Evolutionary conservation across 2,888 invertebrate genomes (phyloP).

Genomic region (Bombylius discolor): DNA sequence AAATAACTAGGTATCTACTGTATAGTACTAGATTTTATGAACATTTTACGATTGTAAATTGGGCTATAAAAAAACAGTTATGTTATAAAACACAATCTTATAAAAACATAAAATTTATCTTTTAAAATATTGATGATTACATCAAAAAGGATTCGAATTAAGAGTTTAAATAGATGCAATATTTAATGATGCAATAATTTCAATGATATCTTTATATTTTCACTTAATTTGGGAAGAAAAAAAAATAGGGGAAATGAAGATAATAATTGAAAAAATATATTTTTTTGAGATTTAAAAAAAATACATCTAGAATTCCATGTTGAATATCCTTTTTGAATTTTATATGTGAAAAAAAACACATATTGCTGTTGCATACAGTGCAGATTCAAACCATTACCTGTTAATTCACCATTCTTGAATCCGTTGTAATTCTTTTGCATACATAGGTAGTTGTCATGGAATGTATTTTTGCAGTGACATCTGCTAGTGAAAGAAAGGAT

Average conservation of each 20-base stretch:
- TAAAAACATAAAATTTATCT: background rate
- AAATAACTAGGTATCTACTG: background rate
- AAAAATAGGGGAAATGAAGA: no score
- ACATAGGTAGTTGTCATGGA: background rate
- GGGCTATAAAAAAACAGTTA: conserved; percentile 5
- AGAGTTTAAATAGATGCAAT: no score
- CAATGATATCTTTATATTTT: no score
- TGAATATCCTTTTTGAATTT: no score
- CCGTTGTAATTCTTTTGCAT: no score
- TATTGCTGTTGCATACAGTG: no score
- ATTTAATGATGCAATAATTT: no score
- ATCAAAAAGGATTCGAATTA: background rate
- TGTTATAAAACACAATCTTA: background rate
- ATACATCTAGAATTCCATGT: no score
- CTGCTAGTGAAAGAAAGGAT: background rate
- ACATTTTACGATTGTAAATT: conserved; percentile 11
- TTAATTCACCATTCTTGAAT: background rate
- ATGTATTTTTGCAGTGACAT: background rate
- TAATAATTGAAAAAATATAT: no score
- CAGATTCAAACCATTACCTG: background rate
- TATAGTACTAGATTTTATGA: conserved; percentile 6
- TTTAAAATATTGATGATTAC: background rate
- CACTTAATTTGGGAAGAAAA: no score
- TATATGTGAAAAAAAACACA: no score
- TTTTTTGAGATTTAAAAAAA: no score